Evolutionary conservation across 92 coral and sea anemone genomes (phyloP), one percentile per base, ranked within the genome.

Genomic region (Desmophyllum pertusum): DNA sequence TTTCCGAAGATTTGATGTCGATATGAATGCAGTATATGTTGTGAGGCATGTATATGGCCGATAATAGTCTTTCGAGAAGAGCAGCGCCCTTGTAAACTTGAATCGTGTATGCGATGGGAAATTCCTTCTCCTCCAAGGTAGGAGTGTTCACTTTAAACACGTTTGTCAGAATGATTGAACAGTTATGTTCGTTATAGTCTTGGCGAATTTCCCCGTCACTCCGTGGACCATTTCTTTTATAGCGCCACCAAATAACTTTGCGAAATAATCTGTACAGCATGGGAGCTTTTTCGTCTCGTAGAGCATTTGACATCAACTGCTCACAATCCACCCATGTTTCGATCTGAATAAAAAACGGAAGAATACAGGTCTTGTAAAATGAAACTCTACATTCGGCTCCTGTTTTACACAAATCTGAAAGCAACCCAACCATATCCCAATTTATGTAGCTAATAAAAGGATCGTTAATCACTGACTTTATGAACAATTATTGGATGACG

Each of bases 21-120:
- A 92, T 84, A 77, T 92, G 95, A 21, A 92, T 86, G 80, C 95
- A 92, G 78, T 92, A 89, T 18, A 76, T 51, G 62, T 92, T 92
- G 10, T 92, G 95, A 11, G 95, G 95, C 85, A 87, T 85, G 78
- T 92, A 89, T 46, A 92, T 77, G 23, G 83, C 79, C 6, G 78
- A 83, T 38, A 92, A 83, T 0, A 89, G 81, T 42, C 89, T 75
- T 61, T 89, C 93, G 35, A 92, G 74, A 70, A 88, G 90, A n/a
- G 86, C 85, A 15, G 84, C 71, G 41, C 84, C 83, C 53, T 83
- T 85, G 73, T 88, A 92, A 78, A 92, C 83, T 70, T 57, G 25
- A 23, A 92, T 71, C 23, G 82, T 65, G 71, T 77, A 92, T 29
- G 90, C 92, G 3, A 92, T 82, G 13, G 93, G 90, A 45, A 89